Conservation (phyloP, 1,140 invertebrate species). For the Drosophila oshimai region DNA sequence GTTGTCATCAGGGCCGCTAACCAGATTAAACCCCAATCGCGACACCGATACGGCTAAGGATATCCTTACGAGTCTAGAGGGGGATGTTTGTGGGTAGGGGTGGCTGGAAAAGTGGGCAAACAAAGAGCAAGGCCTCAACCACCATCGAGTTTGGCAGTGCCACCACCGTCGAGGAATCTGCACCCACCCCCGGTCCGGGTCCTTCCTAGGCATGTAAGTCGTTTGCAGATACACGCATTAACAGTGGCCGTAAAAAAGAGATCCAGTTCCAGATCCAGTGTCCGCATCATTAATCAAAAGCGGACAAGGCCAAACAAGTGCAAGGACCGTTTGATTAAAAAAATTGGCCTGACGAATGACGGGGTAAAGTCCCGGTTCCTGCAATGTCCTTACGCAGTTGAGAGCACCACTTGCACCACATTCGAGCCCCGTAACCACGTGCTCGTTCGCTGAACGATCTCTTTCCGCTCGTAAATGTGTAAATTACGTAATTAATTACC, state of each 20-base stretch:
- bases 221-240: slow-evolving; percentile 53
- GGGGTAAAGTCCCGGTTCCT: slow-evolving; percentile 8
- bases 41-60: slow-evolving; percentile 56
- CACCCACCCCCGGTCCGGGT: slow-evolving; percentile 2
- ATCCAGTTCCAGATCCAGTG: slow-evolving; percentile 13
- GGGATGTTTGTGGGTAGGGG: slow-evolving; percentile 13
- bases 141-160: slow-evolving; percentile 18
- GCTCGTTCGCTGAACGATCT: slow-evolving; percentile 14
- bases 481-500: slow-evolving; percentile 76
- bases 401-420: background rate
- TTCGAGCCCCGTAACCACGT: background rate
- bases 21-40: slow-evolving; percentile 78
- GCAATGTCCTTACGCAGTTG: slow-evolving; percentile 15
- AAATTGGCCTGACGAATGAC: slow-evolving; percentile 27
- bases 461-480: slow-evolving; percentile 33
- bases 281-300: slow-evolving; percentile 70
- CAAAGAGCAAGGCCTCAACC: slow-evolving; percentile 36
- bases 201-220: slow-evolving; percentile 37
- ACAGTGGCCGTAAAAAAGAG: slow-evolving; percentile 37
- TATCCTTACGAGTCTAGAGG: background rate
- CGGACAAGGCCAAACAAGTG: slow-evolving; percentile 49
- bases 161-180: slow-evolving; percentile 12
- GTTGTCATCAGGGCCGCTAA: slow-evolving; percentile 59
- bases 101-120: slow-evolving; percentile 60
- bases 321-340: background rate